Conservation (phyloP, 53 echinoderm and acorn worm species). For the Echinarachnius parma region DNA sequence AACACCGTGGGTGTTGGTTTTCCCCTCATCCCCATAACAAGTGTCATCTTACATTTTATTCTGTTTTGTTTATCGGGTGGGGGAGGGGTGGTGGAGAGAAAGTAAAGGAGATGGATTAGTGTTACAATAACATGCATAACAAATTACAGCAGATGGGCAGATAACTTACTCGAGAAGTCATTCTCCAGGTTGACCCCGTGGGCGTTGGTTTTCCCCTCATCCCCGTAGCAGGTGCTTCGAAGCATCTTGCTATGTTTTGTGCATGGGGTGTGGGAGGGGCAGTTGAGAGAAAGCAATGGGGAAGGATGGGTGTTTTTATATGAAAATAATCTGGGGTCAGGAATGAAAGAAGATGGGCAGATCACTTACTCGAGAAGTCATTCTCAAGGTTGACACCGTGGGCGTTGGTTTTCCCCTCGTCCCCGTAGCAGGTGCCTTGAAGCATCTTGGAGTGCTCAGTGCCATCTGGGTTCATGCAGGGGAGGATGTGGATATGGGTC, state of each 20-base stretch:
- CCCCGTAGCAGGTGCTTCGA: constrained; percentile 53
- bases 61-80: too few relatives aligned
- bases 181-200: constrained; percentile 59
- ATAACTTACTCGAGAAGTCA: constrained; percentile 78
- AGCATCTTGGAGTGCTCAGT: constrained; percentile 37
- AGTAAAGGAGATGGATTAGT: too few relatives aligned
- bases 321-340: too few relatives aligned
- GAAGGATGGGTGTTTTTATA: too few relatives aligned
- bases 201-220: constrained; percentile 49
- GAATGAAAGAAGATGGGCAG: too few relatives aligned
- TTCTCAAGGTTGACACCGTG: constrained; percentile 59
- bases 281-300: too few relatives aligned
- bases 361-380: constrained; percentile 70
- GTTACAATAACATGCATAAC: too few relatives aligned
- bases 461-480: constrained; percentile 84
- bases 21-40: constrained; percentile 53
- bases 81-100: too few relatives aligned
- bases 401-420: constrained; percentile 49
- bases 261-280: too few relatives aligned
- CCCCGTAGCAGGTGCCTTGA: constrained; percentile 54
- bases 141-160: too few relatives aligned
- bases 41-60: constrained; percentile 36
- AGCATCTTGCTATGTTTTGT: too few relatives aligned
- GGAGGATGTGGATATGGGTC: constrained; percentile 77
- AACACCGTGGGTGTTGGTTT: constrained; percentile 48